These are phyloP conservation scores for Holocentrus rufus DNA, from an alignment of 2,797 vertebrate genomes.

Conservation along the genomic window DNA sequence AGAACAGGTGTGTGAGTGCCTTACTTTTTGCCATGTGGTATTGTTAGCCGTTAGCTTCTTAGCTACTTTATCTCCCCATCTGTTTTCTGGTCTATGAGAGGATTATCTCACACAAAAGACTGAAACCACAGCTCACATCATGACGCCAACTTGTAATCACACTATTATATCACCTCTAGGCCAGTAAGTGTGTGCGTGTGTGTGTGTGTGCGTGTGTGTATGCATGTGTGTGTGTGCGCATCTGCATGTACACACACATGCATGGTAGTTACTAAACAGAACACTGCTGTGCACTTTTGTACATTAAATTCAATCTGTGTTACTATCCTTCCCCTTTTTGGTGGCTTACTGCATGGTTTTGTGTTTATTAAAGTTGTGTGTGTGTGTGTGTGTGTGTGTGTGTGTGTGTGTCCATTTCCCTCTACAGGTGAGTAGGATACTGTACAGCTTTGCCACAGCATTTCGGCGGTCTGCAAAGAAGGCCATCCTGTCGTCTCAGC, in stretches of 20 bases:
- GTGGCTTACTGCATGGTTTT: background rate
- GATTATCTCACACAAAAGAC: no score
- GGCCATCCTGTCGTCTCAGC: constrained; percentile 84
- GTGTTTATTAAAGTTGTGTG: background rate
- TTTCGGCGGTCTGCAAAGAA: constrained; percentile 95
- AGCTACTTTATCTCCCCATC: no score
- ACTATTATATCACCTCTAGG: background rate
- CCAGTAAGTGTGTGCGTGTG: background rate
- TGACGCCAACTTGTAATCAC: background rate
- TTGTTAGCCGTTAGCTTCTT: no score
- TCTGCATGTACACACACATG: background rate
- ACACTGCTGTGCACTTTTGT: background rate
- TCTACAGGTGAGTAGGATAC: constrained; percentile 93
- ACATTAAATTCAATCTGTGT: background rate
- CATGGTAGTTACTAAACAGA: no score
- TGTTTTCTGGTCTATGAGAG: no score
- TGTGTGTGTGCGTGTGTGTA: constrained; percentile 11
- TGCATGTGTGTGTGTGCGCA: constrained; percentile 6
- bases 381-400: constrained; percentile 8
- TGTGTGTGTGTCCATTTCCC: background rate
- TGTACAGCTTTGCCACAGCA: constrained; percentile 98
- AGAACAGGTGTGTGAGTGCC: no score
- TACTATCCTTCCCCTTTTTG: background rate
- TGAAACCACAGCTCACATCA: no score
- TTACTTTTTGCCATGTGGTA: no score